phyloP scores from a whole-genome alignment of 2,888 invertebrate species.

The Mimumesa dahlbomi region DNA sequence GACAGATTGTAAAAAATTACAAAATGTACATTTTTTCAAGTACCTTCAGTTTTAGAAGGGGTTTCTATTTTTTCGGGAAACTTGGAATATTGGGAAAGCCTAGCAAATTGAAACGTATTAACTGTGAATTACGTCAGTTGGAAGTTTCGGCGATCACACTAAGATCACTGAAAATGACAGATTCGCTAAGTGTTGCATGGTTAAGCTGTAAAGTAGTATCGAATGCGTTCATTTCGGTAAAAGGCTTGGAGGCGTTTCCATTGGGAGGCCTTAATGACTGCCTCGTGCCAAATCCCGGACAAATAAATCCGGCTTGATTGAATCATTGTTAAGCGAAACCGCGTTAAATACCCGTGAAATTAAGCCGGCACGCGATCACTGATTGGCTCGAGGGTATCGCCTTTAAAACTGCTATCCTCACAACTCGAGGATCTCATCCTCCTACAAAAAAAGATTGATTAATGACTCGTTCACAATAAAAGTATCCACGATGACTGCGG shows the following conservation, averaged over 20 bases:
- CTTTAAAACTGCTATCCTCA: slow-evolving; percentile 73
- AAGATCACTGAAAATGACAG: slow-evolving; percentile 23
- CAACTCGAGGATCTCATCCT: slow-evolving; percentile 58
- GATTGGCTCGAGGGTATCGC: slow-evolving; percentile 71
- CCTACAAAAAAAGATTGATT: slow-evolving; percentile 63
- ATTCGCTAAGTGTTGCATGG: slow-evolving; percentile 10
- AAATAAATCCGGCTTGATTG: slow-evolving; percentile 76
- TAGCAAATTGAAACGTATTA: too few relatives aligned
- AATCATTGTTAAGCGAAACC: slow-evolving; percentile 75
- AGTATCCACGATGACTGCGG: background rate
- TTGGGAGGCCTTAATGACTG: slow-evolving; percentile 67
- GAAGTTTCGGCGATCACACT: background rate
- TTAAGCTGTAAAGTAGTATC: slow-evolving; percentile 4
- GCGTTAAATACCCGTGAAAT: slow-evolving; percentile 80
- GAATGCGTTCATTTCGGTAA: slow-evolving; percentile 43
- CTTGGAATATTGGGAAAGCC: background rate
- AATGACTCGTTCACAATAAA: slow-evolving; percentile 62
- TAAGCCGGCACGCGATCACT: slow-evolving; percentile 75
- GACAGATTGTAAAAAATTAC: too few relatives aligned
- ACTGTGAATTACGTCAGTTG: background rate
- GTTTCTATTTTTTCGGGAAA: too few relatives aligned
- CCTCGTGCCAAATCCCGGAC: slow-evolving; percentile 68
- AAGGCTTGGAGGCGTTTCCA: slow-evolving; percentile 64
- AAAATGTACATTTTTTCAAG: too few relatives aligned
- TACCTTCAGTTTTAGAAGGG: too few relatives aligned